These are phyloP conservation scores for Rhinogobio ventralis DNA, from an alignment of 2,797 vertebrate genomes.

Conservation along the genomic window DNA sequence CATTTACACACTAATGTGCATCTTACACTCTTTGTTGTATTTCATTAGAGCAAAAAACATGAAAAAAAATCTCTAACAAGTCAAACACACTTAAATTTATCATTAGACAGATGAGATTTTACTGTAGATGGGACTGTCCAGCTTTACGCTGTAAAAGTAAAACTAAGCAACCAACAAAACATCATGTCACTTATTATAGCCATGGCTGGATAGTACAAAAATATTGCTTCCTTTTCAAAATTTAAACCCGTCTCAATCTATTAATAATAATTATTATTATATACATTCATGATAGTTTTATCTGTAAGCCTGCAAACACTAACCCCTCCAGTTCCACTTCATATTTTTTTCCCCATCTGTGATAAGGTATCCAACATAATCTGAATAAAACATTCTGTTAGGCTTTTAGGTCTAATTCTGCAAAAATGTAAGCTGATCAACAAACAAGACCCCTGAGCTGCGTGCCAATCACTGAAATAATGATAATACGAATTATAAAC, in stretches of 20 bases:
- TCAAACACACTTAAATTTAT: not conserved
- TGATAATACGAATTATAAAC: slow-evolving; percentile 46
- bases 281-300: not conserved
- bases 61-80: not conserved
- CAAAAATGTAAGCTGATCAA: slow-evolving; percentile 37
- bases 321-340: not conserved
- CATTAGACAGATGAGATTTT: not conserved
- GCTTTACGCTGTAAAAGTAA: too few species aligned
- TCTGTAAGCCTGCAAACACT: not conserved
- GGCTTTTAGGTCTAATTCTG: slow-evolving; percentile 31
- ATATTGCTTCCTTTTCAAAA: not conserved
- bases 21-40: not conserved
- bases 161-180: not conserved
- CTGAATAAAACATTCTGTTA: slow-evolving; percentile 24
- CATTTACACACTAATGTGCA: not conserved
- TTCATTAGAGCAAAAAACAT: not conserved
- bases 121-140: not conserved
- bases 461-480: slow-evolving; percentile 47
- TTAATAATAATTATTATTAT: not conserved
- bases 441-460: slow-evolving; percentile 42
- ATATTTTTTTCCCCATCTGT: not conserved
- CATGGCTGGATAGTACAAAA: not conserved
- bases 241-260: not conserved
- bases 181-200: not conserved
- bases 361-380: not conserved